Evolutionary conservation across 2,888 invertebrate genomes (phyloP).

Genomic region (Sinodicranocentrus sp.): DNA sequence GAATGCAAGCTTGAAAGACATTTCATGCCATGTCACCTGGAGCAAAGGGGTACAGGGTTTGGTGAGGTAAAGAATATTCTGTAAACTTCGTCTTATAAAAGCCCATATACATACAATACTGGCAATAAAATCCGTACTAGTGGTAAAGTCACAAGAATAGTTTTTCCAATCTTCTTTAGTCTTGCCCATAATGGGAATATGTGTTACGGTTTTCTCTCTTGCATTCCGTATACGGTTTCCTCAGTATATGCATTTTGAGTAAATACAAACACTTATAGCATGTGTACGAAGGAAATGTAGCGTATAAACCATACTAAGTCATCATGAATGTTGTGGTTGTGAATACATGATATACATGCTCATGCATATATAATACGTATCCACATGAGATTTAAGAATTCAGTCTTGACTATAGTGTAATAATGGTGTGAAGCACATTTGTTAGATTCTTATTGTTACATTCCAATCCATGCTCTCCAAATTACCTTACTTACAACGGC

Average conservation of each 20-base stretch:
- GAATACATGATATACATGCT: too few relatives aligned
- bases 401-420: too few relatives aligned
- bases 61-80: neutral
- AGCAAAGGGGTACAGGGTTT: neutral
- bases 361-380: too few relatives aligned
- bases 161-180: constrained; percentile 8
- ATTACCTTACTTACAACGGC: constrained; percentile 18
- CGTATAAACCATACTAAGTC: constrained; percentile 1
- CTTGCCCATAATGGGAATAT: neutral
- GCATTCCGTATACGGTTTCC: too few relatives aligned
- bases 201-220: neutral
- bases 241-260: too few relatives aligned
- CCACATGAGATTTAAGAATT: too few relatives aligned
- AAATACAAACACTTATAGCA: too few relatives aligned
- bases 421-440: neutral
- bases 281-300: constrained; percentile 5
- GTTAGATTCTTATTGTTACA: constrained; percentile 21
- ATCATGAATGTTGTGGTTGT: constrained; percentile 18
- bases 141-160: neutral
- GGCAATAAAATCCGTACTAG: neutral
- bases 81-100: neutral
- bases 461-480: constrained; percentile 21
- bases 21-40: constrained; percentile 9
- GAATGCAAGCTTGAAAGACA: neutral
- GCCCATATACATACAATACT: neutral